Evolutionary conservation across 2,797 vertebrate genomes (phyloP).

Genomic region (Oryzias dopingdopingensis): DNA sequence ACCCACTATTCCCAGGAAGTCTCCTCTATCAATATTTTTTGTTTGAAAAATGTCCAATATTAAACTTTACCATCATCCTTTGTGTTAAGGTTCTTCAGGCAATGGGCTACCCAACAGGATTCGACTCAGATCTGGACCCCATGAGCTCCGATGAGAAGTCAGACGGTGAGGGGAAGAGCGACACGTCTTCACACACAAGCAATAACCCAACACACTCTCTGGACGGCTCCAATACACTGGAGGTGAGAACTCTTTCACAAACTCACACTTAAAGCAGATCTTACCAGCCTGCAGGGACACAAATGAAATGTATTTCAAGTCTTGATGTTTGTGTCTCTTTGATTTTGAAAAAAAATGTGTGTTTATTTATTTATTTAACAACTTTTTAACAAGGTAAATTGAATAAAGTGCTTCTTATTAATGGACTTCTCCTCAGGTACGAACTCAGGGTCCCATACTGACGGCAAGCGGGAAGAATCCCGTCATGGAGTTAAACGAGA

Average conservation of each 20-base stretch:
- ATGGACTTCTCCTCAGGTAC: conserved; percentile 76
- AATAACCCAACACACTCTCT: conserved; percentile 93
- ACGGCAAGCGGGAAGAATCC: conserved; percentile 98
- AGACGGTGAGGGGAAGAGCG: conserved; percentile 94
- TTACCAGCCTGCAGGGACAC: too few species aligned
- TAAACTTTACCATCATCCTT: neutral
- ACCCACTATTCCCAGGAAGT: too few species aligned
- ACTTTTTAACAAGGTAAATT: conserved; percentile 1
- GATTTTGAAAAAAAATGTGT: too few species aligned
- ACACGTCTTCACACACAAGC: conserved; percentile 91
- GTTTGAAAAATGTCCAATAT: neutral
- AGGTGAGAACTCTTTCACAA: conserved; percentile 72
- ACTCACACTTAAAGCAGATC: too few species aligned
- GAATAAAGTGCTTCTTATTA: neutral
- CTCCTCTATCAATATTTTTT: too few species aligned
- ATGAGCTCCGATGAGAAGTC: conserved; percentile 98
- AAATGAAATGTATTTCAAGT: too few species aligned
- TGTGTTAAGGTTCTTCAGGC: conserved; percentile 90
- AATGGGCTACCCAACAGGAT: conserved; percentile 97
- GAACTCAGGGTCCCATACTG: conserved; percentile 99
- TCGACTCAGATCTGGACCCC: conserved; percentile 94
- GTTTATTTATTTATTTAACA: too few species aligned
- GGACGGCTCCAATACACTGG: conserved; percentile 94
- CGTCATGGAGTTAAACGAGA: conserved; percentile 99
- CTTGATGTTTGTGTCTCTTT: too few species aligned